Base-by-base conservation (phyloP, 2,888 invertebrate species). In the Tinea semifulvella region DNA sequence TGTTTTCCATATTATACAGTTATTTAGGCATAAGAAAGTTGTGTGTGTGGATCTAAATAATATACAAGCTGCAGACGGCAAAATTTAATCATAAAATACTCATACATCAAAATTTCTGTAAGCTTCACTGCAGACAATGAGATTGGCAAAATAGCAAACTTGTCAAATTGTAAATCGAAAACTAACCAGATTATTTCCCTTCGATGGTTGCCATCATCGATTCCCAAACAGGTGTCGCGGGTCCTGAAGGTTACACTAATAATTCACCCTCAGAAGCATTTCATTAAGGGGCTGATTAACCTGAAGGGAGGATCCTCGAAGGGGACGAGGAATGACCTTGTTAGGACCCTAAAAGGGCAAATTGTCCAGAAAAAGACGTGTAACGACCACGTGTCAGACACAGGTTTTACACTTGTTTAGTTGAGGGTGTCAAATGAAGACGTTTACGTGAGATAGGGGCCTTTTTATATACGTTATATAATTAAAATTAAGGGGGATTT, bases 341-440 rank as follows among this genome's bases (percentile, higher is more conserved):
- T 40, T 11, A 28, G 27, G 36, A 36, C 40, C 39, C 60, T 58
- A 60, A 50, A 62, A 62, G 57, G 52, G 63, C 58, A 66, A 69
- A 70, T 69, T 65, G 62, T 54, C 61, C 60, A 63, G 63, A 66
- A 68, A 57, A 59, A 52, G 50, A 53, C 50, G 51, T 11, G 31
- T 36, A 11, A 14, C 2, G 14, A 35, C 35, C 35, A 13, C 36
- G 10, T 10, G 36, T 14, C 2, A n/a, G 10, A 31, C 31, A 31
- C 31, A 31, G 7, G 31, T 13, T 14, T 7, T 7, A 4, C 31
- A 13, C 14, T 31, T 31, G 31, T 26, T 26, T 26, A n/a, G 2
- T 11, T n/a, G 31, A 31, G 31, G 31, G 31, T 2, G 31, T 31
- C 11, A n/a, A n/a, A n/a, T n/a, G n/a, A n/a, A n/a, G 27, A 7